Base-by-base conservation (phyloP, 2,797 vertebrate genomes). In the Melanotaenia boesemani region DNA sequence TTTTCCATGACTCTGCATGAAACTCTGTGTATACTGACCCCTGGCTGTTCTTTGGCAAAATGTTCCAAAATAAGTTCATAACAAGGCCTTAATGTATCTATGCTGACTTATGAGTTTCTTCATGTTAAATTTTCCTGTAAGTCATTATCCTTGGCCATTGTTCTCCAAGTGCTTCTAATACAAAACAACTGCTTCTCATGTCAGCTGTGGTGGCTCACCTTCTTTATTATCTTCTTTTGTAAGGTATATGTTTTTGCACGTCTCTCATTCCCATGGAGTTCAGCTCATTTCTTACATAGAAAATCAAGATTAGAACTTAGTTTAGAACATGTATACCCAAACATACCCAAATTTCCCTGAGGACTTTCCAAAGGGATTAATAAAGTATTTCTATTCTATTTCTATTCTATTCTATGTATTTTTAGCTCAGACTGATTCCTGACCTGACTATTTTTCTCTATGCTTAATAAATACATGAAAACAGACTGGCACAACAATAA, bases 1-100 rank as follows among this genome's bases (percentile, higher is more conserved):
- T 89, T 88, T 86, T 86, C 85, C 89, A 80, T 86, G 79, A 86
- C 76, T 86, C 50, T 39, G 13, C 54, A 18, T 56, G 72, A 71
- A 74, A 79, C 75, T 34, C 66, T 72, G 83, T 70, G 68, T 76
- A 71, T 54, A 44, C 67, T 88, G 75, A 89, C 86, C 86, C 70
- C 73, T 83, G 74, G 71, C 73, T 76, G 77, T 87, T 72, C 60
- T 63, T 32, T 7, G 2, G 41, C n/a, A 32, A 77, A 64, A 71
- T 67, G 55, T 82, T 90, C 86, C 82, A 81, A 82, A 89, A 88
- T 72, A 87, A 81, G 80, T 83, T 79, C 77, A 80, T 74, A 86
- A 91, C 83, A 85, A 69, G 63, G 20, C 59, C 74, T 83, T 39
- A 50, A 60, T 13, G 77, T 77, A 81, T 89, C 76, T 85, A 70